A percentile compares a stretch with the other conserved stretches of the same genome.
Conservation (phyloP, 2,888 invertebrate genomes). For the Brachyptera putata region DNA sequence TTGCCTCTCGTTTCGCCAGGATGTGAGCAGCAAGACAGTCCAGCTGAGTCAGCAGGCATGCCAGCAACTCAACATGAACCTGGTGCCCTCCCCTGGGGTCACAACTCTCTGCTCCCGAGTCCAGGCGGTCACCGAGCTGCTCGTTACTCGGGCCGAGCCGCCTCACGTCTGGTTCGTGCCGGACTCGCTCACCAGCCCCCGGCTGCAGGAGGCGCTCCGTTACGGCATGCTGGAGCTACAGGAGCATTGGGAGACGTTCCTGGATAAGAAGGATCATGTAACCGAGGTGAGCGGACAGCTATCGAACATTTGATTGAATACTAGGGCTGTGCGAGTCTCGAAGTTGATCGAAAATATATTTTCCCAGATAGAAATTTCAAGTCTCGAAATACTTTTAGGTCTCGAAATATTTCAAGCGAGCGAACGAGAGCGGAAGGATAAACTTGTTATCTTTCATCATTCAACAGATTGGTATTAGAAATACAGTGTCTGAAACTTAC, state of each 20-base stretch:
- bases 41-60: slow-evolving; percentile 70
- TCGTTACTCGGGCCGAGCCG: slow-evolving; percentile 62
- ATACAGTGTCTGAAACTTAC: too few species aligned
- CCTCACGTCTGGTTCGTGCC: slow-evolving; percentile 86
- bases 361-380: too few species aligned
- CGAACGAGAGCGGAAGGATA: too few species aligned
- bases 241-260: slow-evolving; percentile 92
- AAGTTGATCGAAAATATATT: too few species aligned
- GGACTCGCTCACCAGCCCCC: slow-evolving; percentile 57
- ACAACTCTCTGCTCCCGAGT: slow-evolving; percentile 51
- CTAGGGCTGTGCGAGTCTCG: too few species aligned
- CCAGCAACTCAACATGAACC: slow-evolving; percentile 57
- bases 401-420: too few species aligned
- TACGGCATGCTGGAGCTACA: slow-evolving; percentile 89
- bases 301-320: too few species aligned
- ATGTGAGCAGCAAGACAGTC: slow-evolving; percentile 73
- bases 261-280: slow-evolving; percentile 86
- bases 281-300: slow-evolving; percentile 59
- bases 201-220: slow-evolving; percentile 76
- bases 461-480: too few species aligned
- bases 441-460: too few species aligned
- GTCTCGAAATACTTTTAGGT: too few species aligned
- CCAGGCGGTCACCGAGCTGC: slow-evolving; percentile 56
- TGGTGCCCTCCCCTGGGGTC: slow-evolving; percentile 43
- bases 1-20: slow-evolving; percentile 62